A percentile compares a stretch with the other conserved stretches of the same genome.
Evolutionary conservation across 2,888 invertebrate genomes (phyloP).

Genomic region (Molanna angustata): DNA sequence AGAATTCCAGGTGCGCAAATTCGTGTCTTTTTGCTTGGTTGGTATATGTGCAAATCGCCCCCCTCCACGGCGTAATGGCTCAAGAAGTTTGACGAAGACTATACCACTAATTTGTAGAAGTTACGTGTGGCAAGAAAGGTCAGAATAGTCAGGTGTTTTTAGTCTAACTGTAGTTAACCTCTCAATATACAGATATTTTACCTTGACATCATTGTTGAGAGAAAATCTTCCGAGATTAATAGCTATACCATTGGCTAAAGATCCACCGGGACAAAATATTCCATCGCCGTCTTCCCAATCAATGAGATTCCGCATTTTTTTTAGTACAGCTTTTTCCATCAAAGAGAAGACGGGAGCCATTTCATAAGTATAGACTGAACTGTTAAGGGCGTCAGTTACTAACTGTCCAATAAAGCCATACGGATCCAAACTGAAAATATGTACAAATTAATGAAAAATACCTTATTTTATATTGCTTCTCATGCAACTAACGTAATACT

Average conservation of each 20-base stretch:
- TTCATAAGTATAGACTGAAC: constrained; percentile 56
- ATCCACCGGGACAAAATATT: constrained; percentile 58
- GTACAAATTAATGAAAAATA: too few species aligned
- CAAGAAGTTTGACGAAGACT: too few species aligned
- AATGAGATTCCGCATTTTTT: constrained; percentile 48
- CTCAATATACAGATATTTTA: neutral
- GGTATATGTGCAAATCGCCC: too few species aligned
- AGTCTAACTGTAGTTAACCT: too few species aligned
- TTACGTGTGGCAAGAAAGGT: too few species aligned
- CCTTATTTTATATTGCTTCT: neutral
- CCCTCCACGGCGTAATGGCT: too few species aligned
- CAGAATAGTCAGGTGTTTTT: too few species aligned
- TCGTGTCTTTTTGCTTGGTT: too few species aligned
- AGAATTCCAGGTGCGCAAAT: too few species aligned
- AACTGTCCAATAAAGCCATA: constrained; percentile 54
- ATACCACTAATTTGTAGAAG: too few species aligned
- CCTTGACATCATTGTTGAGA: constrained; percentile 47
- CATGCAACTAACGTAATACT: too few species aligned
- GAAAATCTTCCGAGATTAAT: constrained; percentile 54
- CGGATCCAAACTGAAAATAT: constrained; percentile 47
- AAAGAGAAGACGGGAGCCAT: constrained; percentile 56
- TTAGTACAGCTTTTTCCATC: constrained; percentile 49
- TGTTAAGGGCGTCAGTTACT: constrained; percentile 51
- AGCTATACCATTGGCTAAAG: constrained; percentile 56
- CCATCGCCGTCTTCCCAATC: constrained; percentile 49